Base-by-base conservation (phyloP, 2,797 vertebrate species). In the Hydrocynus forskahlii region DNA sequence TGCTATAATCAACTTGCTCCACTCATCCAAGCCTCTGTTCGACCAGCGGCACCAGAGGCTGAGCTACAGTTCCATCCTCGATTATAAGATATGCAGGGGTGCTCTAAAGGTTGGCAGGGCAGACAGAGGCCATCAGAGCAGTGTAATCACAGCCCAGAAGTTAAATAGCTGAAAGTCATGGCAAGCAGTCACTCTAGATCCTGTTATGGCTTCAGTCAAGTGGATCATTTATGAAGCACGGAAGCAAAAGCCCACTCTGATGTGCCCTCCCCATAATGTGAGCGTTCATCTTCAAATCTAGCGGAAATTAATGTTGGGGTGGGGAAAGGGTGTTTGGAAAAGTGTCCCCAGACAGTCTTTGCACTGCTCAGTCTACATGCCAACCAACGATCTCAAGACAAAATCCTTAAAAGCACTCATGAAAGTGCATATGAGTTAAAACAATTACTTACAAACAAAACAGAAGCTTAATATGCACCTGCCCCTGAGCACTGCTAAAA, bases 141-240 rank as follows among this genome's bases (percentile, higher is more conserved):
- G 57, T 60, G 75, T 40, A 77, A 74, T 75, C 43, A 67, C 75
- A 62, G 57, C 66, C 48, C 14, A 83, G 71, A 83, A 68, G 78
- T 72, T 86, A 79, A 87, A 88, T 66, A 55, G 81, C 76, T 79
- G 69, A 88, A 86, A 84, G 73, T 25, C 16, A 48, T 57, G 81
- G 85, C 83, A 88, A 89, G 82, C 64, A 85, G 87, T 86, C 69
- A 71, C 43, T 85, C 63, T 81, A 89, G 87, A 92, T 85, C 90
- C 86, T 87, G 84, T 87, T 85, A 89, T 54, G 67, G 82, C 88
- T 76, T 79, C 40, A 60, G 86, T 89, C 88, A 85, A 81, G 72
- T 67, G 83, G 89, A 85, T 88, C 90, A 89, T 90, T 89, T 89
- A 86, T 86, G 82, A 81, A 86, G 85, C 88, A 92, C 88, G 92